Evolutionary conservation across 2,888 invertebrate species (phyloP).

Genomic region (Heteromyza rotundicornis): DNA sequence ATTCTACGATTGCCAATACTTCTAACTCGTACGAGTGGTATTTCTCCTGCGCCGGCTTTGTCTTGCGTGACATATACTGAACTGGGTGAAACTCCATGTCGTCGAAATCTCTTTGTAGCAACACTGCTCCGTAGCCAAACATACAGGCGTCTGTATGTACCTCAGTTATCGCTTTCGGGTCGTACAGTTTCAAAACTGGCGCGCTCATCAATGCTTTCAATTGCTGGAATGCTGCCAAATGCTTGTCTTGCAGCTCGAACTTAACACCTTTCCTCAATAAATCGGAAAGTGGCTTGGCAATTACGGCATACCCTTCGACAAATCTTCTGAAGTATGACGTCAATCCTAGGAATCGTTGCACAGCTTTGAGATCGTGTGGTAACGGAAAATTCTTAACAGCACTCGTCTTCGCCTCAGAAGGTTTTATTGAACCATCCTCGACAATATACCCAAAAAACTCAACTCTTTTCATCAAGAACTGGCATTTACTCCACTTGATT

Average conservation of each 20-base stretch:
- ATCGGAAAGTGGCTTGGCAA: conserved; percentile 22
- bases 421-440: conserved; percentile 21
- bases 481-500: conserved; percentile 34
- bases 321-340: too few species aligned
- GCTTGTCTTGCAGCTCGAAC: too few species aligned
- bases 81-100: conserved; percentile 33
- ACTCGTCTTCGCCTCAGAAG: conserved; percentile 17
- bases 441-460: conserved; percentile 28
- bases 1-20: conserved; percentile 19
- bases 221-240: conserved; percentile 16
- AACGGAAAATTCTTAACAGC: conserved; percentile 23
- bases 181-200: too few species aligned
- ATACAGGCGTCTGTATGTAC: too few species aligned
- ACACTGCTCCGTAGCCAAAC: too few species aligned
- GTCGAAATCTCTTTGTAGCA: conserved; percentile 17
- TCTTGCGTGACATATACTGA: conserved; percentile 36
- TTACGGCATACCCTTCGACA: too few species aligned
- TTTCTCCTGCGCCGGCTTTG: conserved; percentile 30
- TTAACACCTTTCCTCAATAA: conserved; percentile 33
- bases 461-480: conserved; percentile 27
- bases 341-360: too few species aligned
- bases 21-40: conserved; percentile 26
- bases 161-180: too few species aligned
- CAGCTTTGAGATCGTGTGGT: conserved; percentile 19
- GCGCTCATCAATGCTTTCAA: not conserved